phyloP scores from a whole-genome alignment of 2,797 vertebrate genomes.

The Myotis pilosus region DNA sequence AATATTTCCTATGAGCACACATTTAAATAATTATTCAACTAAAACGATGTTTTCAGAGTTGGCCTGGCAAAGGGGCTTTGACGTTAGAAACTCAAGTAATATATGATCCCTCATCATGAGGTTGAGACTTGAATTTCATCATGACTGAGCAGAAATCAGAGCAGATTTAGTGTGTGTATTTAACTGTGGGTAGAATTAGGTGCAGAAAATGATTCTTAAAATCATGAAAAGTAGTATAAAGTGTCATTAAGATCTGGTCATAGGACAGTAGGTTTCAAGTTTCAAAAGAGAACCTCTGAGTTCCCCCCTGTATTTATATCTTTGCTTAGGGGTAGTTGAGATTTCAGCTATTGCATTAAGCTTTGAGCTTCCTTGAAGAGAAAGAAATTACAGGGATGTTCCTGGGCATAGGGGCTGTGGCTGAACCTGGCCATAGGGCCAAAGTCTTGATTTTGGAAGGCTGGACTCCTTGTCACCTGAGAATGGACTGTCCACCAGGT shows the following conservation, averaged over 20 bases:
- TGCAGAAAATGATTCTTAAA: conserved; percentile 32
- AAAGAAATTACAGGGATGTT: background rate
- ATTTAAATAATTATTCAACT: conserved; percentile 78
- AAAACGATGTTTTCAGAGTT: conserved; percentile 68
- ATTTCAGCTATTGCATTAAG: background rate
- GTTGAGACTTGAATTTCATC: conserved; percentile 65
- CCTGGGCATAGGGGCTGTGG: background rate
- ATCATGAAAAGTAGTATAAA: background rate
- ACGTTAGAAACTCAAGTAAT: conserved; percentile 62
- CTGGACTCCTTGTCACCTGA: background rate
- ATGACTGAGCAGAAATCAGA: conserved; percentile 60
- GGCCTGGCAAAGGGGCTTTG: conserved; percentile 65
- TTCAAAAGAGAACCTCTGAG: background rate
- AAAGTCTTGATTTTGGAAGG: background rate
- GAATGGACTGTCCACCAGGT: background rate
- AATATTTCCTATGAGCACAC: conserved; percentile 75
- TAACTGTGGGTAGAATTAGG: conserved; percentile 13
- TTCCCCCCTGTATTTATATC: background rate
- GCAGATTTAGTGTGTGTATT: background rate
- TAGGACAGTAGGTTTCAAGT: background rate
- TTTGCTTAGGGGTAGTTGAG: conserved; percentile 13
- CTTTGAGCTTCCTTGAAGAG: background rate
- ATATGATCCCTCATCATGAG: background rate
- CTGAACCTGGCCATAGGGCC: background rate
- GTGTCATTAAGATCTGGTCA: background rate